Conservation (phyloP, 2,888 invertebrate species). For the Xestia sexstrigata region DNA sequence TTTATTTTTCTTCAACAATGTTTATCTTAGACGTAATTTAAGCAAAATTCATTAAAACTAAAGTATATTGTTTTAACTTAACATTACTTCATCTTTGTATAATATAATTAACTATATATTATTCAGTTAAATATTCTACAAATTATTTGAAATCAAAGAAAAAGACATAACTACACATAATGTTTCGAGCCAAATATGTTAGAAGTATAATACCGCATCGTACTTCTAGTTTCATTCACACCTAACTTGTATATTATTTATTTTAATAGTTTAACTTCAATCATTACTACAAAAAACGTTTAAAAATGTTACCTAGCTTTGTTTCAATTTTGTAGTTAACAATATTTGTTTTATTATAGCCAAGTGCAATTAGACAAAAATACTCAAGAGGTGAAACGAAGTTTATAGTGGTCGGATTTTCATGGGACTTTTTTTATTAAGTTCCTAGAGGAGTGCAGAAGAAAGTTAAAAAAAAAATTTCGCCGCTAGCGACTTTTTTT, state of each 20-base stretch:
- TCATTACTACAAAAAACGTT: background rate
- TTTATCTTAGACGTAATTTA: background rate
- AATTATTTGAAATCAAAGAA: background rate
- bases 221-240: background rate
- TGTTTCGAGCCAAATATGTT: background rate
- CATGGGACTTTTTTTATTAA: too few relatives aligned
- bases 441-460: too few relatives aligned
- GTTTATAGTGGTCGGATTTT: too few relatives aligned
- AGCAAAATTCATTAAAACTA: background rate
- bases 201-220: background rate
- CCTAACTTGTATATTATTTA: background rate
- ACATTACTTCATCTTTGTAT: background rate
- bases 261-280: background rate
- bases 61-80: background rate
- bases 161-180: background rate
- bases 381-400: too few relatives aligned
- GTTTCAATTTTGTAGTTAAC: background rate
- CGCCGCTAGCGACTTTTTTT: too few relatives aligned
- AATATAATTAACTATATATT: background rate
- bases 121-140: background rate
- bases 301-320: background rate
- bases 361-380: too few relatives aligned
- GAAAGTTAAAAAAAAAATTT: too few relatives aligned
- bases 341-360: too few relatives aligned
- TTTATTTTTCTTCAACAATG: conserved; percentile 29